Base-by-base conservation (phyloP, 2,113 vertebrate species). In the Lamprologus tigripictilis region DNA sequence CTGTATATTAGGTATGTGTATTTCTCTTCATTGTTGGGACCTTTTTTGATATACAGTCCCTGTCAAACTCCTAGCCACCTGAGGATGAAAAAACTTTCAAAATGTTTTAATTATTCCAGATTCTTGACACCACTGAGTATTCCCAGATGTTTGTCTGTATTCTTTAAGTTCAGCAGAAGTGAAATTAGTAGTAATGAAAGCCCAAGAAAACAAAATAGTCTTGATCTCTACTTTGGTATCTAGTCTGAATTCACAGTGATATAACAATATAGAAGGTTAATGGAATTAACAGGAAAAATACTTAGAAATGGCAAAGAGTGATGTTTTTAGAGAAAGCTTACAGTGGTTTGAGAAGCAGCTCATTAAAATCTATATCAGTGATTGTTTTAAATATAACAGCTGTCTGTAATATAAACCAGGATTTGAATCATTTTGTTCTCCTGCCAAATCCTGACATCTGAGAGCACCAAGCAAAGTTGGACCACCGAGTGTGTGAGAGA, bases 401-500 rank as follows among this genome's bases (percentile, higher is more conserved):
- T 90, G 90, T 81, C 12, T 73, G 71, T 82, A 80, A 68, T 45
- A 37, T 9, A 90, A 76, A 84, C 1, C 28, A 86, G 68, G 31
- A 76, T 78, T 49, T 73, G 80, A 87, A 81, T 84, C 47, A 57
- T 85, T 90, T 66, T 73, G 83, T 89, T 89, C 87, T 68, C 79
- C 91, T 19, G 45, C 45, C 73, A 88, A 66, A 76, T 21, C 28
- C 53, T 42, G 68, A 91, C 82, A 86, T 88, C 40, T 86, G 87
- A 84, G 17, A 42, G 57, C 55, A 66, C 37, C 68, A 53, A 35
- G 53, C 6, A 31, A 63, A 66, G 81, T 9, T 51, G 80, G 55
- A 68, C 21, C 16, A 55, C 49, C 1, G 4, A 12, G 42, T 49
- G 23, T 31, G 66, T 8, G 71, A 1, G 58, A 5, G 66, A 4